phyloP scores from a whole-genome alignment of 2,797 vertebrate genomes.

The Monodelphis domestica region DNA sequence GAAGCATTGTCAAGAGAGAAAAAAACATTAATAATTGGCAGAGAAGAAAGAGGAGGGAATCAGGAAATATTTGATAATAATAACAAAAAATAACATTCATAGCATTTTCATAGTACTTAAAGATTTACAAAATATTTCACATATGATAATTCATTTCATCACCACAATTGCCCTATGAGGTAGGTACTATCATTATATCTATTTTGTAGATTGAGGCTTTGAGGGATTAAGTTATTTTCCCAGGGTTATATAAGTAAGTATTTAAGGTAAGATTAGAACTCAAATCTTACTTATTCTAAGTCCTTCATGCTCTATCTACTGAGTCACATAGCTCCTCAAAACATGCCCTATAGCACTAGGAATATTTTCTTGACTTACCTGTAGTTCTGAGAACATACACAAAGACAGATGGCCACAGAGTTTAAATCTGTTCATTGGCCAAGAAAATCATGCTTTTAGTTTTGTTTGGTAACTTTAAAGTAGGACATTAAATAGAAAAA shows the following conservation, averaged over 20 bases:
- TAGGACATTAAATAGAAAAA: background rate
- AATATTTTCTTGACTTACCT: background rate
- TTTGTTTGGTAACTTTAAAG: constrained; percentile 6
- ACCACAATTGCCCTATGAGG: background rate
- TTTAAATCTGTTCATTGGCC: background rate
- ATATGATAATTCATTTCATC: background rate
- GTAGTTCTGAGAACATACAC: background rate
- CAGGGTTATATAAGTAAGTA: background rate
- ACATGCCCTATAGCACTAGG: background rate
- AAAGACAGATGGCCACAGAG: background rate
- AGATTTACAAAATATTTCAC: background rate
- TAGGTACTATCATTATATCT: background rate
- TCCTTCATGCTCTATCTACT: background rate
- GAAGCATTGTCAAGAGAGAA: background rate
- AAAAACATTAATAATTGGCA: background rate
- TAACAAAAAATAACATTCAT: background rate
- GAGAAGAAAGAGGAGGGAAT: background rate
- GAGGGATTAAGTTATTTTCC: background rate
- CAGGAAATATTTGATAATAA: background rate
- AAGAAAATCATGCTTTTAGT: background rate
- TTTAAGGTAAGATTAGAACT: background rate
- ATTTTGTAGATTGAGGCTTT: background rate
- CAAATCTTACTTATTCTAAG: background rate
- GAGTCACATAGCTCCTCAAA: background rate
- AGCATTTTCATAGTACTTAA: background rate